phyloP scores from a whole-genome alignment of 2,797 vertebrate species.

The Siniperca scherzeri region DNA sequence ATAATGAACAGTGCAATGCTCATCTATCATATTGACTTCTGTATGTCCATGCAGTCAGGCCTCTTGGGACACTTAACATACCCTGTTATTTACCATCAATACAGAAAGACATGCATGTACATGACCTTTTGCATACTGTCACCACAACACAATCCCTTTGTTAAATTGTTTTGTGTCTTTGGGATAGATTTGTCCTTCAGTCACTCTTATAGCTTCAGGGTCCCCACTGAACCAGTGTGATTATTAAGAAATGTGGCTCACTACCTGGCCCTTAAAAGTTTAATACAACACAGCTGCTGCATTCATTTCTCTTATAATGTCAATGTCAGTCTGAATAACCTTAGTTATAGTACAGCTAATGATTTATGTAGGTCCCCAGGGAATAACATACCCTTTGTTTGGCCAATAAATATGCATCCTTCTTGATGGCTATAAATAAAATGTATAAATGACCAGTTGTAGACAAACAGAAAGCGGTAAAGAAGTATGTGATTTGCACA shows the following conservation, averaged over 20 bases:
- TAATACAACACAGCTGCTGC: conserved; percentile 4
- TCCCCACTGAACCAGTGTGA: not conserved
- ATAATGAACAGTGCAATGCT: not conserved
- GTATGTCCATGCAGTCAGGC: not conserved
- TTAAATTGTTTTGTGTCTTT: conserved; percentile 44
- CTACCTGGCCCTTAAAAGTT: not conserved
- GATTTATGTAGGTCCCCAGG: not conserved
- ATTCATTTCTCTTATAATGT: not conserved
- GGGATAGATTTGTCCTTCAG: conserved; percentile 18
- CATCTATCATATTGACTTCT: conserved; percentile 24
- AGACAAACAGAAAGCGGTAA: not conserved
- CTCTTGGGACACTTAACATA: not conserved
- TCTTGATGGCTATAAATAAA: not conserved
- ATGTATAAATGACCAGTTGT: not conserved
- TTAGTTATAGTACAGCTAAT: not conserved
- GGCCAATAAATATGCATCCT: not conserved
- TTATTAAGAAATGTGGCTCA: not conserved
- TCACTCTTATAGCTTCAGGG: not conserved
- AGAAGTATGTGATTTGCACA: not conserved
- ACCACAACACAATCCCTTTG: conserved; percentile 42
- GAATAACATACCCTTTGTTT: not conserved
- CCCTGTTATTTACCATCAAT: conserved; percentile 35
- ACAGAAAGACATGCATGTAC: not conserved
- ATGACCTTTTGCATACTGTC: conserved; percentile 21
- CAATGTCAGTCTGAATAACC: not conserved